Evolutionary conservation across 2,888 invertebrate species (phyloP).

Genomic region (Chamaedrilus cognettii): DNA sequence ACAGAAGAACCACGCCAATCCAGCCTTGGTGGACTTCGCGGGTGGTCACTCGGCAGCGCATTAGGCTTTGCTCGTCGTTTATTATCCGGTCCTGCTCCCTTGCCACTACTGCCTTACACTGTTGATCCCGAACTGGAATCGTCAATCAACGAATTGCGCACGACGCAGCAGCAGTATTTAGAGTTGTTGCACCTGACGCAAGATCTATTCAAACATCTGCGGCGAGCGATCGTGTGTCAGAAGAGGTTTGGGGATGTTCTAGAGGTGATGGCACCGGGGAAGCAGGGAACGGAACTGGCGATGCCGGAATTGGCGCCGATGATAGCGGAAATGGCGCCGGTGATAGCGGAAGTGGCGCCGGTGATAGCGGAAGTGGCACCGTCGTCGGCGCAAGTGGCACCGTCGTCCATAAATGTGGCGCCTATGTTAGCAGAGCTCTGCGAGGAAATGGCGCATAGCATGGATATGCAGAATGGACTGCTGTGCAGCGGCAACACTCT

Average conservation of each 20-base stretch:
- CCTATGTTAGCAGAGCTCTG: no score
- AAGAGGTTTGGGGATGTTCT: constrained; percentile 88
- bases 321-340: constrained; percentile 91
- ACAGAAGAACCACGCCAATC: constrained; percentile 32
- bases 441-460: constrained; percentile 92
- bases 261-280: constrained; percentile 93
- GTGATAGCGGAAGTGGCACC: constrained; percentile 94
- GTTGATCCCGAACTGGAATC: constrained; percentile 81
- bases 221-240: constrained; percentile 65
- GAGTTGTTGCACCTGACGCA: constrained; percentile 79
- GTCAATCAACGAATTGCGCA: constrained; percentile 88
- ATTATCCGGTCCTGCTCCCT: constrained; percentile 93
- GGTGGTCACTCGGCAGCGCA: constrained; percentile 92
- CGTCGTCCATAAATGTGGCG: no score
- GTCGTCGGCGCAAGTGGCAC: no score
- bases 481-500: constrained; percentile 92
- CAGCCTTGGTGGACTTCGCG: constrained; percentile 81
- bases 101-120: constrained; percentile 71
- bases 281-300: constrained; percentile 93
- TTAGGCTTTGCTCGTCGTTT: constrained; percentile 98
- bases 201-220: constrained; percentile 79
- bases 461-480: constrained; percentile 91
- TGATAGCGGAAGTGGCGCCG: constrained; percentile 93
- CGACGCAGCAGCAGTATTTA: constrained; percentile 87
- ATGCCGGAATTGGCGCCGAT: constrained; percentile 93